Base-by-base conservation (phyloP, 2,797 vertebrate genomes). In the Hydrocynus forskahlii region DNA sequence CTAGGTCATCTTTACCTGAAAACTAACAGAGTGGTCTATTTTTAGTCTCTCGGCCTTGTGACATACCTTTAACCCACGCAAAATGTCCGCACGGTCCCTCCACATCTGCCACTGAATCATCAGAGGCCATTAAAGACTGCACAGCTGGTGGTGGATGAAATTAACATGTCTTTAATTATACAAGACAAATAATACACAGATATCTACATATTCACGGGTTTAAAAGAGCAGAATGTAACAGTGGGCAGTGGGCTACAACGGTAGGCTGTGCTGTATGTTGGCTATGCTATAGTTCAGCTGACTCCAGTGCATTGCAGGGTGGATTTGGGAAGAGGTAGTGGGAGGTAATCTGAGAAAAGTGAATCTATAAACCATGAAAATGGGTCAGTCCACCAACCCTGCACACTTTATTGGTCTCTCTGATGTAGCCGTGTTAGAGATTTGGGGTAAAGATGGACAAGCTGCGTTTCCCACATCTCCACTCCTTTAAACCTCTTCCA, bases 21-120 rank as follows among this genome's bases (percentile, higher is more conserved):
- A 87, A 85, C 59, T 62, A 88, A 88, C 76, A 87, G 45, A 80
- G 29, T 25, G 23, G 60, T 77, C 45, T 78, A 88, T 89, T 89
- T 87, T 77, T 83, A 86, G 54, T 40, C 52, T 14, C n/a, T 67
- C 59, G 21, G 68, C 86, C 83, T 85, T 84, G 80, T 75, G 62
- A 66, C 21, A 81, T 72, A 79, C 62, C 82, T 80, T 85, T 83
- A 82, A 25, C 67, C 71, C 25, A 38, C 59, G 55, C 9, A 52
- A 73, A 63, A 55, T 16, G 50, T 72, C 68, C 13, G 25, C 10
- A 38, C 35, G n/a, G 9, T 8, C 17, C 21, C 16, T 29, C 0
- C 17, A 35, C n/a, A 43, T 21, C 0, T 60, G n/a, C 38, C 6
- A 16, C 5, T 60, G 8, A 75, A 76, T 71, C 16, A 43, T 48